Conservation (phyloP, 2,888 invertebrate genomes). For the Anarsia innoxiella region DNA sequence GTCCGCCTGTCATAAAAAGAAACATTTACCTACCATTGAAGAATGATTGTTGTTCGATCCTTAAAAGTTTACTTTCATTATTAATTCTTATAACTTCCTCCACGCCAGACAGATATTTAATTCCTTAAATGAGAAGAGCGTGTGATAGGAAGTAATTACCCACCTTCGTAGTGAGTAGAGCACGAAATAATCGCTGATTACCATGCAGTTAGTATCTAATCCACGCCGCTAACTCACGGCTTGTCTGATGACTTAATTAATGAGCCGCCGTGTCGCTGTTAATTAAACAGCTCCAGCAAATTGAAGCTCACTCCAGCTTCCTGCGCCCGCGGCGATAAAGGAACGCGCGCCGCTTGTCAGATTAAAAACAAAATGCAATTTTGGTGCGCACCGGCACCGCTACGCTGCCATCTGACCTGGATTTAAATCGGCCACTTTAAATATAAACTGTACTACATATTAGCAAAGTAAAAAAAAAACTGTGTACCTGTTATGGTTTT, state of each 20-base stretch:
- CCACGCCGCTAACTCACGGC: slow-evolving; percentile 46
- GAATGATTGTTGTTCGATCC: too few relatives aligned
- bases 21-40: too few relatives aligned
- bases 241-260: slow-evolving; percentile 73
- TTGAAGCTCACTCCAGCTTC: slow-evolving; percentile 53
- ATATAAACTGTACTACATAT: neutral
- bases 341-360: slow-evolving; percentile 26
- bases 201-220: slow-evolving; percentile 55
- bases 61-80: too few relatives aligned
- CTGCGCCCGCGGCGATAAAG: slow-evolving; percentile 34
- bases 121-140: too few relatives aligned
- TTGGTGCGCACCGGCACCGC: slow-evolving; percentile 37
- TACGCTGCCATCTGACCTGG: slow-evolving; percentile 30
- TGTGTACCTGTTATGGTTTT: too few relatives aligned
- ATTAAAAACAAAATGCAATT: slow-evolving; percentile 70
- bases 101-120: too few relatives aligned
- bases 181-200: slow-evolving; percentile 52
- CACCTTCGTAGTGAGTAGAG: slow-evolving; percentile 21
- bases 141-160: too few relatives aligned
- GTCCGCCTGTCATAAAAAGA: too few relatives aligned
- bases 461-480: too few relatives aligned
- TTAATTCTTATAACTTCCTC: too few relatives aligned
- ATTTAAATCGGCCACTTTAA: slow-evolving; percentile 20
- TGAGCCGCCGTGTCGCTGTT: slow-evolving; percentile 65
- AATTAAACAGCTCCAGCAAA: slow-evolving; percentile 69